Percentiles rank a stretch among this genome's conserved stretches.
phyloP scores from a whole-genome alignment of 2,888 invertebrate genomes.

The Fabriciana adippe region DNA sequence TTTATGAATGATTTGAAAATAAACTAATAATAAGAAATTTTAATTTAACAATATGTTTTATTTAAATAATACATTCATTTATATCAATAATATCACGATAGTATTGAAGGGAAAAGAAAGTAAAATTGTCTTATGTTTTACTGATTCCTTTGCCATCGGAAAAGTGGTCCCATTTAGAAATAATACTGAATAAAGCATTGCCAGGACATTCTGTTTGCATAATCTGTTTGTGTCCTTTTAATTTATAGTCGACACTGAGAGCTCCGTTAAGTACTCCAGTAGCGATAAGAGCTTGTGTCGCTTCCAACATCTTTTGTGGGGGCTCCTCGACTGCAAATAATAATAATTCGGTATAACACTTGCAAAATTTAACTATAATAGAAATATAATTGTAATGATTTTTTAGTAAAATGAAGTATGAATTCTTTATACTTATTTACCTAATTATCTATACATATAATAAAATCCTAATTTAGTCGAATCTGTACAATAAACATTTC shows the following conservation, averaged over 20 bases:
- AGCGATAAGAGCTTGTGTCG: conserved; percentile 81
- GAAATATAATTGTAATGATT: background rate
- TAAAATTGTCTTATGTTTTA: background rate
- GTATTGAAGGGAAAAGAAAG: no score
- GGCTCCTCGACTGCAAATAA: conserved; percentile 79
- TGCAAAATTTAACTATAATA: no score
- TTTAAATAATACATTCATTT: no score
- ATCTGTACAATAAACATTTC: no score
- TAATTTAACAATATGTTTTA: no score
- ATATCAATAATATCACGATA: no score
- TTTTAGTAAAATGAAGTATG: background rate
- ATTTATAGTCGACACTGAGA: conserved; percentile 80
- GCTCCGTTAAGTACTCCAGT: conserved; percentile 81
- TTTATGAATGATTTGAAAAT: no score
- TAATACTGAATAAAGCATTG: conserved; percentile 80
- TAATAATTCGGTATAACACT: background rate
- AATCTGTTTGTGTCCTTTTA: conserved; percentile 83
- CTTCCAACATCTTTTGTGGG: conserved; percentile 78
- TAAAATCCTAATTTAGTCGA: background rate
- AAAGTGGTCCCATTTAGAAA: conserved; percentile 84
- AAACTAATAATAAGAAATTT: no score
- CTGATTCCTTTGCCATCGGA: conserved; percentile 26
- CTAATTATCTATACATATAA: background rate
- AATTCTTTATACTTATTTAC: no score
- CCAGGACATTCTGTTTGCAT: conserved; percentile 86